Evolutionary conservation across 2,113 vertebrate species (phyloP).

Genomic region (Xiphias gladius): DNA sequence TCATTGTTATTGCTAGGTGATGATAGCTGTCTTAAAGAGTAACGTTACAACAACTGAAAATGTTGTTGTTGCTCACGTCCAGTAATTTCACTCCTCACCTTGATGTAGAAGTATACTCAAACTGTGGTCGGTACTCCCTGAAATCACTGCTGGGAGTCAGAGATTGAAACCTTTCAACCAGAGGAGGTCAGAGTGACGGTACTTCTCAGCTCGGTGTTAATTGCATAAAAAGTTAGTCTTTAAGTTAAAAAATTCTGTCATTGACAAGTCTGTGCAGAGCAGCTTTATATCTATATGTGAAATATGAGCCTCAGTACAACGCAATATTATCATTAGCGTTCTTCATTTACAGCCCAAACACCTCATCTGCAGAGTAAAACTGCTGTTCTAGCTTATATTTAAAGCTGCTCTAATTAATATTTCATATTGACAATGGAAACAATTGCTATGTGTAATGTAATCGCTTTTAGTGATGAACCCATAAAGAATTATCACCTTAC

Average conservation of each 20-base stretch:
- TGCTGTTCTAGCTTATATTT: background rate
- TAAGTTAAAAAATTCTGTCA: background rate
- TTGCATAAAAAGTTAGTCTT: too few species aligned
- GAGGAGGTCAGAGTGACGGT: background rate
- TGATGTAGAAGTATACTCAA: too few species aligned
- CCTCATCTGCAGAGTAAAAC: background rate
- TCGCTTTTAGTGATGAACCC: too few species aligned
- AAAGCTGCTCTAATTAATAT: background rate
- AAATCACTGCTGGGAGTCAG: background rate
- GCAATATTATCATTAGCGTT: background rate
- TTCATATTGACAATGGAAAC: background rate
- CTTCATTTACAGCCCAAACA: background rate
- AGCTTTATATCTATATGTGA: background rate
- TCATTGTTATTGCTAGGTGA: background rate
- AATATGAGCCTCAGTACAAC: background rate
- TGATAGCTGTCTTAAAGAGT: background rate
- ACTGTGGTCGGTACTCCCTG: background rate
- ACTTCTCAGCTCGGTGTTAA: background rate
- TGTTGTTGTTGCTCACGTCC: too few species aligned
- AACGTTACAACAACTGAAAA: background rate
- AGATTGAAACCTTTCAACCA: background rate
- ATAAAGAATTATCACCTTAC: too few species aligned
- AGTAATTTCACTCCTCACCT: background rate
- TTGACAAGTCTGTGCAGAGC: background rate
- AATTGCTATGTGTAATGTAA: background rate